Base-by-base conservation (phyloP, 1,140 invertebrate species). In the Cyrtorhinus lividipennis region DNA sequence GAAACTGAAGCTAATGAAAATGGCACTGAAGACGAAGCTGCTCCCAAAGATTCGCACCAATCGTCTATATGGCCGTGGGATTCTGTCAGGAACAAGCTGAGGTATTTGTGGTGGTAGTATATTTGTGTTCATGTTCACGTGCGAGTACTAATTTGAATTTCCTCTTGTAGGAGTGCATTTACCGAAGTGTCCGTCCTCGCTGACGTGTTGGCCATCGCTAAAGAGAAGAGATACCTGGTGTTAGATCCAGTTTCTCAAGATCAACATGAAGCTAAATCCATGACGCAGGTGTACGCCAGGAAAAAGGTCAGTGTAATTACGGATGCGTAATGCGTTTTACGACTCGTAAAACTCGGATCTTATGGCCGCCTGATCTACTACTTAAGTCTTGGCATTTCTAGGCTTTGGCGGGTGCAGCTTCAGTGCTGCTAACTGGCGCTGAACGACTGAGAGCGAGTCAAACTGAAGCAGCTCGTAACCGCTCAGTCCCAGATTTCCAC, bases 21-120 rank as follows among this genome's bases (percentile, higher is more conserved):
- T 57, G 58, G 24, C 18, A 26, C 26, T 26, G 73, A 73, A 68
- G 80, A 79, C 12, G 87, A 88, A 59, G 80, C 84, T 56, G 83
- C 87, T 27, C 74, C 79, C 20, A 90, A 92, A 73, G 86, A 90
- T 70, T 73, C 83, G n/a, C 90, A 90, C 72, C 90, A 94, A 69
- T 87, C 89, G 10, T 87, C 84, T 56, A 75, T 90, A 1, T 95
- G 90, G 91, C 92, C 92, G 0, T 95, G 91, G 90, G 92, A 95
- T 71, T 87, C 85, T n/a, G 88, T 95, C 5, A 78, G 91, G 68
- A 93, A 85, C 71, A 95, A 95, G 75, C 75, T 93, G 64, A 78
- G 78, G 81, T 81, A 24, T 15, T 5, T 38, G 15, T 38, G 15
- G 5, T 38, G 15, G 15, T 38, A 38, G 30, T 38, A 38, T 15